Conservation (phyloP, 2,888 invertebrate species). For the Pristionchus exspectatus region DNA sequence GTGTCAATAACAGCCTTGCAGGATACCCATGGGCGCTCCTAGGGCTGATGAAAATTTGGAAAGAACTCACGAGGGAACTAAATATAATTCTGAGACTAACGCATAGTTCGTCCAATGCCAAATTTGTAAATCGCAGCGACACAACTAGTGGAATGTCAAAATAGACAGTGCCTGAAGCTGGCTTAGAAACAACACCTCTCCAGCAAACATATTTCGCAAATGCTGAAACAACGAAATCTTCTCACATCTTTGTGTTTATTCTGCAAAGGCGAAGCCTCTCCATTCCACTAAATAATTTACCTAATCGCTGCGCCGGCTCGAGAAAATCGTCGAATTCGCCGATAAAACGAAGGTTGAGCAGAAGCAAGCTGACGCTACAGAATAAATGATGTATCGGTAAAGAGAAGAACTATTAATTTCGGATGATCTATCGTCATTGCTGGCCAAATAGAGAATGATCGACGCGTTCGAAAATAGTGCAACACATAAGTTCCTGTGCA, state of each 20-base stretch:
- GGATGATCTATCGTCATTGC: neutral
- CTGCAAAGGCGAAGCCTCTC: neutral
- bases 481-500: neutral
- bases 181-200: no score
- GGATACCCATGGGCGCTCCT: neutral
- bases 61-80: neutral
- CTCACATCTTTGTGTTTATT: neutral
- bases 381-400: neutral
- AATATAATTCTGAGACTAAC: no score
- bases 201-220: no score
- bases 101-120: no score
- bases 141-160: no score
- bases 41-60: neutral
- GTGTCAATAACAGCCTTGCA: constrained; percentile 22
- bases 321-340: neutral
- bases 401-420: neutral
- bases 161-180: no score
- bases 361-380: neutral
- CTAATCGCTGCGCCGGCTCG: neutral
- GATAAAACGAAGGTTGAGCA: no score
- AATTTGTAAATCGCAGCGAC: no score
- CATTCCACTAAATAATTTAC: neutral
- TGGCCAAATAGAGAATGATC: neutral
- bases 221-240: no score
- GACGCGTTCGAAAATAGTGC: neutral